Evolutionary conservation across 2,797 vertebrate species (phyloP), one percentile per base, ranked within the genome.

Genomic region (Melanotaenia pygmaea): DNA sequence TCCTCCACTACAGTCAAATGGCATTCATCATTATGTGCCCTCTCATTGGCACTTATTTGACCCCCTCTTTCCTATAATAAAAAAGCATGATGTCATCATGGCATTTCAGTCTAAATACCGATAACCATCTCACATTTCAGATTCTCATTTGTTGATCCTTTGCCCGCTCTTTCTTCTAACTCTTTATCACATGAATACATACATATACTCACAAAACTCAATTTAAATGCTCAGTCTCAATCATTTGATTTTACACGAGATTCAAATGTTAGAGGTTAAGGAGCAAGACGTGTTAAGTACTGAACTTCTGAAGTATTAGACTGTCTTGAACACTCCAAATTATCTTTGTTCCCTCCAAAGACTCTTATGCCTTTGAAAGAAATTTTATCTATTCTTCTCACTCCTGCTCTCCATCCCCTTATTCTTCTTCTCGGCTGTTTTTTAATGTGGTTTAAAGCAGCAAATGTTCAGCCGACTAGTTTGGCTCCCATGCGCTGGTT

Each of bases 361-460:
- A 43, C 59, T 47, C 1, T n/a, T 30, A 58, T 57, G 32, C 45
- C 28, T 75, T 58, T 64, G 61, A 68, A 62, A 81, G 58, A 51
- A 12, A 56, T 61, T 77, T 74, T 35, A 72, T 64, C 53, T 51
- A 70, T 75, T 73, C 45, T 66, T 56, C 67, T 82, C 82, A 54
- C 65, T 69, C 56, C 45, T 76, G 20, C 70, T 79, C 71, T 66
- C 62, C 74, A 30, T 43, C 30, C 61, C 18, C 22, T 66, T 76
- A 59, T 77, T 59, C 12, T 45, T 80, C 65, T 65, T 58, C 60
- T 81, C 71, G 61, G 32, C 54, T 61, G 73, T 74, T 70, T 70
- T 67, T 84, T 70, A 74, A 74, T 76, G 73, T 51, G 68, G 70
- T 35, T 82, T 67, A 85, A 88, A 83, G 81, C 83, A 83, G 73